Conservation (phyloP, 2,797 vertebrate genomes). For the Taeniopygia guttata region DNA sequence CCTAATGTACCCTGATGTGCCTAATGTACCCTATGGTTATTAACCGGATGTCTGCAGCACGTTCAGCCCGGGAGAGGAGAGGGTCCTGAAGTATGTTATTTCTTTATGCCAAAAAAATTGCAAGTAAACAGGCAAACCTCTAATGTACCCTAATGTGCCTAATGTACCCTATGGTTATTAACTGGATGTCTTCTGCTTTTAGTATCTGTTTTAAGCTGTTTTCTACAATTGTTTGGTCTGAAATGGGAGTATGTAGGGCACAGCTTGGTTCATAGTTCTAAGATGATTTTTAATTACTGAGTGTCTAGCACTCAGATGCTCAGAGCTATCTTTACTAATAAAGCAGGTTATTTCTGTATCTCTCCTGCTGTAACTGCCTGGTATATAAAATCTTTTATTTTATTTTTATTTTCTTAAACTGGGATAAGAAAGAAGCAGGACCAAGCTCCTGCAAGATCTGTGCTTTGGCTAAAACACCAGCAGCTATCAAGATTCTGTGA, state of each 20-base stretch:
- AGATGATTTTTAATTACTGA: not conserved
- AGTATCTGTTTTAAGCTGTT: not conserved
- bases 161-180: not conserved
- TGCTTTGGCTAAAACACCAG: not conserved
- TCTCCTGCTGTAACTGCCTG: not conserved
- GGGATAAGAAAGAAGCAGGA: not conserved
- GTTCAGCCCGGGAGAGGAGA: not conserved
- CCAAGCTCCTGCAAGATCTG: not conserved
- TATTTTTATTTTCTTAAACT: not conserved
- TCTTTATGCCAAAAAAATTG: not conserved
- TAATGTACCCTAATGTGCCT: not conserved
- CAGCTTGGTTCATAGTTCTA: not conserved
- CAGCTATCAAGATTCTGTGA: not conserved
- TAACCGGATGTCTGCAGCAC: not conserved
- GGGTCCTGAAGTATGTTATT: not conserved
- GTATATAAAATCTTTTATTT: not conserved
- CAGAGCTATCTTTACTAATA: not conserved
- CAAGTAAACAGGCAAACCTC: not conserved
- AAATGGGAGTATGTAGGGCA: not conserved
- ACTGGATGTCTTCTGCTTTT: not conserved
- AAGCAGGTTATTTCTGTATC: not conserved
- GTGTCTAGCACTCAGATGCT: not conserved
- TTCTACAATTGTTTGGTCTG: not conserved
- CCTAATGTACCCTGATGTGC: not conserved
- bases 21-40: not conserved